Evolutionary conservation across 2,113 vertebrate species (phyloP).

Genomic region (Pollimyrus isidori): DNA sequence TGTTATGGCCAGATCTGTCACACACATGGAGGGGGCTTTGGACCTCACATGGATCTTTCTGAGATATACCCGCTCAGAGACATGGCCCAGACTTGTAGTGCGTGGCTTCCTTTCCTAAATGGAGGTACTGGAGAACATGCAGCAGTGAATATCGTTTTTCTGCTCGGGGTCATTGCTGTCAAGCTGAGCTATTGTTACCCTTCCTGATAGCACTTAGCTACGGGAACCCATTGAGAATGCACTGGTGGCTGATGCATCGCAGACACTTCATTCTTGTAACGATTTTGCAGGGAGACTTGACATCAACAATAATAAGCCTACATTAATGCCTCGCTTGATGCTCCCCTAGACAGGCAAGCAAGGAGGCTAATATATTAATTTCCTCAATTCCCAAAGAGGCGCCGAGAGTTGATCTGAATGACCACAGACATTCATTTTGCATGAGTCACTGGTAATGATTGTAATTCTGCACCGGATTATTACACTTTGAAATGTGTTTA

Average conservation of each 20-base stretch:
- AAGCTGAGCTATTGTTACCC: background rate
- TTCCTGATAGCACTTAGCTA: background rate
- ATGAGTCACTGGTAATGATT: constrained; percentile 22
- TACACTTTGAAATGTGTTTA: constrained; percentile 22
- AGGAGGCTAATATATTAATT: background rate
- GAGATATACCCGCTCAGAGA: background rate
- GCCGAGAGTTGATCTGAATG: constrained; percentile 17
- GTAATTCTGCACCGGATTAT: constrained; percentile 17
- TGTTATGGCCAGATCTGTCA: background rate
- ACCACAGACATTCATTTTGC: constrained; percentile 11
- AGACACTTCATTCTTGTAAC: background rate
- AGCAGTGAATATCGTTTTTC: background rate
- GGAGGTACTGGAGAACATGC: background rate
- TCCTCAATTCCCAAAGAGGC: constrained; percentile 13
- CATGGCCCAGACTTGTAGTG: background rate
- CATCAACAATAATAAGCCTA: constrained; percentile 2
- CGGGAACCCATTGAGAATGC: background rate
- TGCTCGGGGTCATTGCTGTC: background rate
- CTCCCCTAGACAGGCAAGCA: background rate
- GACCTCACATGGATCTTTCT: background rate
- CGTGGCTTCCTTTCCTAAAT: background rate
- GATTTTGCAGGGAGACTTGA: background rate
- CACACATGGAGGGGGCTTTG: background rate
- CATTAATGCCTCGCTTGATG: background rate
- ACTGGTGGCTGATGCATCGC: background rate